phyloP scores from a whole-genome alignment of 1,140 invertebrate genomes.

The Penaeus indicus region DNA sequence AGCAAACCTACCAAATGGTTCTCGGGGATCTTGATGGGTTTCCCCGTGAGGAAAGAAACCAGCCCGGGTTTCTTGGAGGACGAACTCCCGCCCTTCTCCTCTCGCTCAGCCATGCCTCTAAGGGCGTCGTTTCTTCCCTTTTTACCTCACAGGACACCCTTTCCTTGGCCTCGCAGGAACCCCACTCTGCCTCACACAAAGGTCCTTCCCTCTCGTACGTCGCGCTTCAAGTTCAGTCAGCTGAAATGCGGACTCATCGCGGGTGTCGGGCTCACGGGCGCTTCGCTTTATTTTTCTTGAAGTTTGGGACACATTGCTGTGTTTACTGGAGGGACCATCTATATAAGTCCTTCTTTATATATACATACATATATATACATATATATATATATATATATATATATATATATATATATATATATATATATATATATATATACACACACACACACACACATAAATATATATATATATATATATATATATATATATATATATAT shows the following conservation, averaged over 20 bases:
- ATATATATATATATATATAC: not conserved
- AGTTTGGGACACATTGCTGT: no score
- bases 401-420: slow-evolving; percentile 20
- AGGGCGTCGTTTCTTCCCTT: not conserved
- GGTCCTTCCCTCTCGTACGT: no score
- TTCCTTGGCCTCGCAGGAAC: no score
- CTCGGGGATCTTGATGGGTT: slow-evolving; percentile 87
- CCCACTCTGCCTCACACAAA: no score
- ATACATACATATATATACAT: slow-evolving; percentile 15
- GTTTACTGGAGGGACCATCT: no score
- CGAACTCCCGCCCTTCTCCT: not conserved
- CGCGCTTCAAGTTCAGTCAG: no score
- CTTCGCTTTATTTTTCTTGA: no score
- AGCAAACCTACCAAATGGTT: slow-evolving; percentile 76
- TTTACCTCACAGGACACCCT: no score
- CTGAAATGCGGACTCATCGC: no score
- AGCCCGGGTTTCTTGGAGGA: slow-evolving; percentile 27
- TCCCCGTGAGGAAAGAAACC: slow-evolving; percentile 81
- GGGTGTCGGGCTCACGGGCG: no score
- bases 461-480: not conserved
- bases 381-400: slow-evolving; percentile 31
- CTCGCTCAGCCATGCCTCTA: slow-evolving; percentile 4
- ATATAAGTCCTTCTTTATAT: no score
- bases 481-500: slow-evolving; percentile 23
- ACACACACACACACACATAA: not conserved